Conservation (phyloP, 2,113 vertebrate species). For the Steatornis caripensis region DNA sequence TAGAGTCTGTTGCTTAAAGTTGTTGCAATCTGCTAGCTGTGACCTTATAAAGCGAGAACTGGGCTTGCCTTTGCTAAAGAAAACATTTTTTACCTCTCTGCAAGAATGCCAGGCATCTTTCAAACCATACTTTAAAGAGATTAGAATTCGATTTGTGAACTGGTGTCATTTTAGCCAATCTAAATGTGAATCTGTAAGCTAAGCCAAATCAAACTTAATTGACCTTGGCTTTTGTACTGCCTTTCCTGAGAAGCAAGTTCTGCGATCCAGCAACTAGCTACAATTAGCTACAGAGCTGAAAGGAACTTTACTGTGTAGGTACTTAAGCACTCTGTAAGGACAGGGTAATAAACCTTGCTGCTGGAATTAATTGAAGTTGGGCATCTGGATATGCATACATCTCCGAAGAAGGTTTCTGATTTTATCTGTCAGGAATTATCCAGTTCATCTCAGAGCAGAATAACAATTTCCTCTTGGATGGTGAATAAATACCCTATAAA, state of each 20-base stretch:
- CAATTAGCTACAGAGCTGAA: conserved; percentile 8
- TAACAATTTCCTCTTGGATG: conserved; percentile 49
- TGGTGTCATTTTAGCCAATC: neutral
- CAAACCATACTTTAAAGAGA: neutral
- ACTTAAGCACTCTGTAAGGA: conserved; percentile 28
- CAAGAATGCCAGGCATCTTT: neutral
- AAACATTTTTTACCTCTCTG: neutral
- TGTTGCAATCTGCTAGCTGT: neutral
- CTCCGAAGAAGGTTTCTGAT: conserved; percentile 15
- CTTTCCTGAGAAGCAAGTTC: neutral
- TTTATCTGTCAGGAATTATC: conserved; percentile 47
- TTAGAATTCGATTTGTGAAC: neutral
- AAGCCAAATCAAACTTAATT: neutral
- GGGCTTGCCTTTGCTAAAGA: neutral
- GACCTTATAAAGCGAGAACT: neutral
- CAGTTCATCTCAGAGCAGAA: conserved; percentile 18
- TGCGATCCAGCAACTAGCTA: neutral
- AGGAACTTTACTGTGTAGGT: conserved; percentile 2
- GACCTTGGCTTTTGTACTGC: neutral
- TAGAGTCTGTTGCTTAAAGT: neutral
- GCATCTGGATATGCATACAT: neutral
- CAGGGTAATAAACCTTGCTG: conserved; percentile 39
- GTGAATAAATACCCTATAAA: conserved; percentile 55
- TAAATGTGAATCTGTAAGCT: neutral
- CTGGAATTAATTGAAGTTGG: conserved; percentile 47